Evolutionary conservation across 1,140 invertebrate genomes (phyloP), one percentile per base, ranked within the genome.

Genomic region (Pissodes strobi): DNA sequence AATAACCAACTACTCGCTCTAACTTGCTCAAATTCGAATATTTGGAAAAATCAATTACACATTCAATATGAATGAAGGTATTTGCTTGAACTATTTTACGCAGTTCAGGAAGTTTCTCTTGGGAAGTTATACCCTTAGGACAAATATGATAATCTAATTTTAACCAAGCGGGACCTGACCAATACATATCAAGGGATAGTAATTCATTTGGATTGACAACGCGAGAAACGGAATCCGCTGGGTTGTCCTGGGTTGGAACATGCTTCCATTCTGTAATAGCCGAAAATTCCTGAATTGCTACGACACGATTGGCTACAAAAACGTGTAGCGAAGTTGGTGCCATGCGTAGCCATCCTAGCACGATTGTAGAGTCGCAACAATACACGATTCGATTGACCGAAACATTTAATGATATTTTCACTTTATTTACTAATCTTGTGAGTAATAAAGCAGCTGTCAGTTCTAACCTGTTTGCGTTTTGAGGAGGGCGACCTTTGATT

Each of bases 401-500:
- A 23, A 51, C 71, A n/a, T n/a, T n/a, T n/a, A n/a, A n/a, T n/a
- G n/a, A n/a, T n/a, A n/a, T n/a, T n/a, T n/a, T n/a, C n/a, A n/a
- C n/a, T n/a, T n/a, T n/a, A n/a, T n/a, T n/a, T n/a, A n/a, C n/a
- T n/a, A n/a, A n/a, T n/a, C n/a, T n/a, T n/a, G n/a, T n/a, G n/a
- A n/a, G n/a, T n/a, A 34, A 34, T n/a, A 34, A 34, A n/a, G 30
- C 30, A n/a, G n/a, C n/a, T n/a, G n/a, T n/a, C n/a, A n/a, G n/a
- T n/a, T n/a, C n/a, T n/a, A n/a, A n/a, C n/a, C n/a, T n/a, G n/a
- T n/a, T n/a, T n/a, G n/a, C n/a, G n/a, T 38, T 67, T 80, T 77
- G 6, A 79, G 22, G 6, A 79, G 78, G 10, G 79, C 76, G 5
- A 81, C 76, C 48, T 64, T 71, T 5, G 74, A 71, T 69, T 80